phyloP scores from a whole-genome alignment of 2,888 invertebrate species.

The Drosophila pseudotakahashii region DNA sequence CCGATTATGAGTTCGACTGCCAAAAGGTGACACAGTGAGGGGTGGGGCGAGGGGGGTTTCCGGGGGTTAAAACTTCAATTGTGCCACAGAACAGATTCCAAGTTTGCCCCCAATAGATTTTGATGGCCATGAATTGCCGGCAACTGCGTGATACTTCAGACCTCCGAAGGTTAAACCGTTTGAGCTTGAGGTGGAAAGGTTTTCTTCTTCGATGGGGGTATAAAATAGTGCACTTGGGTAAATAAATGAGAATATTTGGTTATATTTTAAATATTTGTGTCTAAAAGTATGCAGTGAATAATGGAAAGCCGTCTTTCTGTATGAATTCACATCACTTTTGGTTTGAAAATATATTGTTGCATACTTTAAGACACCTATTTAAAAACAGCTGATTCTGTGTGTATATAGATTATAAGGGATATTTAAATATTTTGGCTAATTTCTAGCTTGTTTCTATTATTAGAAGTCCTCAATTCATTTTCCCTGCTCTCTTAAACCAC shows the following conservation, averaged over 20 bases:
- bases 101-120: conserved; percentile 42
- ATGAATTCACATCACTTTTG: too few relatives aligned
- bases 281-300: too few relatives aligned
- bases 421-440: too few relatives aligned
- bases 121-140: conserved; percentile 35
- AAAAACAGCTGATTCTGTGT: too few relatives aligned
- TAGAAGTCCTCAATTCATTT: too few relatives aligned
- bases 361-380: too few relatives aligned
- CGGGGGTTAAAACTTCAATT: conserved; percentile 32
- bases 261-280: neutral
- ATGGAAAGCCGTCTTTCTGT: too few relatives aligned
- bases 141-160: conserved; percentile 17
- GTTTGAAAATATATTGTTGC: too few relatives aligned
- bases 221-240: neutral
- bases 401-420: too few relatives aligned
- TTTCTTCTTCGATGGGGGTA: neutral
- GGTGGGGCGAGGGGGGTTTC: neutral
- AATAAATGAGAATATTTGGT: neutral
- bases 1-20: conserved; percentile 58
- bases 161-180: conserved; percentile 16
- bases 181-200: neutral
- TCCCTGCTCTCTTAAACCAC: neutral
- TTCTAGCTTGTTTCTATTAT: too few relatives aligned
- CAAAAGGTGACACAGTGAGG: conserved; percentile 51
- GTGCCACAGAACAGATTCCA: conserved; percentile 23